phyloP scores from a whole-genome alignment of 1,140 invertebrate genomes.

The Probaryconus sp. region DNA sequence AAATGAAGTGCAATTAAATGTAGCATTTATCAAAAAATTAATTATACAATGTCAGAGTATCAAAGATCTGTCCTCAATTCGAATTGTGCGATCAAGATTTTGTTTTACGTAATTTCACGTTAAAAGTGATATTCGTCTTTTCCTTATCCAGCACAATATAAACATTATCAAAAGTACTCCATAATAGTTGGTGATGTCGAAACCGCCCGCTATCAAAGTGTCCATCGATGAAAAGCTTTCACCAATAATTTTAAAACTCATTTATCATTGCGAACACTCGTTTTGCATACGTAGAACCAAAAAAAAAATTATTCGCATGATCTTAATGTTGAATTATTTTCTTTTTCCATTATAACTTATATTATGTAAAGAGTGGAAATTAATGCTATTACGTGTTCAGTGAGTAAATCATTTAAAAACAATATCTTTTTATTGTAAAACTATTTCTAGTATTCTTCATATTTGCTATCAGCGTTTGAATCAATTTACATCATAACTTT shows the following conservation, averaged over 20 bases:
- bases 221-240: slow-evolving; percentile 23
- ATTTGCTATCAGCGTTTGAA: too few species aligned
- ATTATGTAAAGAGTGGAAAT: too few species aligned
- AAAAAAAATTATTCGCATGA: background rate
- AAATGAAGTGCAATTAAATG: slow-evolving; percentile 46
- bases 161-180: slow-evolving; percentile 19
- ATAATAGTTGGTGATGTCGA: slow-evolving; percentile 18
- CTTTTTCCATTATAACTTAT: slow-evolving; percentile 1
- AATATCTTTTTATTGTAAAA: too few species aligned
- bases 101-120: slow-evolving; percentile 34
- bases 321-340: too few species aligned
- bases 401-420: too few species aligned
- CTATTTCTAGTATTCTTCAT: too few species aligned
- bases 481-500: too few species aligned
- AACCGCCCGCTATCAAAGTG: slow-evolving; percentile 18
- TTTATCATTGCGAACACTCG: background rate
- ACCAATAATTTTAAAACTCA: slow-evolving; percentile 18
- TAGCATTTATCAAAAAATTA: slow-evolving; percentile 49
- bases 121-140: slow-evolving; percentile 31
- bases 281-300: background rate
- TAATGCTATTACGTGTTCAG: too few species aligned
- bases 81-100: slow-evolving; percentile 43
- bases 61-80: slow-evolving; percentile 54
- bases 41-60: slow-evolving; percentile 49
- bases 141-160: background rate